Evolutionary conservation across 2,888 invertebrate species (phyloP).

Genomic region (Thelaira solivaga): DNA sequence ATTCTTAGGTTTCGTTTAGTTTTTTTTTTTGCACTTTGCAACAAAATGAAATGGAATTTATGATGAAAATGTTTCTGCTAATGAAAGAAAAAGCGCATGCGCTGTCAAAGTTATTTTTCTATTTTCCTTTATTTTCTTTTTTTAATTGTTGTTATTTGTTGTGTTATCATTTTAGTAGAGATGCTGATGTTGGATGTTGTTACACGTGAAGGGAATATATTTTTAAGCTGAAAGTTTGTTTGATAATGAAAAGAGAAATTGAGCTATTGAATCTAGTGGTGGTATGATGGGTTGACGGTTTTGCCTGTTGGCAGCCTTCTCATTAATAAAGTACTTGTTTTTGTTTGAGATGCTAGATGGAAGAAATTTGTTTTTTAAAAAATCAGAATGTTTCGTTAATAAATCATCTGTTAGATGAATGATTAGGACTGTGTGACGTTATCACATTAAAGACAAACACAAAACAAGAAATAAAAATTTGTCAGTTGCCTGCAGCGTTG

Average conservation of each 20-base stretch:
- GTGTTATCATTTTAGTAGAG: slow-evolving; percentile 27
- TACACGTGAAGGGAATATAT: slow-evolving; percentile 40
- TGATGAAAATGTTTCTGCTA: too few relatives aligned
- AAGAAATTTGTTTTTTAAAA: slow-evolving; percentile 33
- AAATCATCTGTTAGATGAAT: slow-evolving; percentile 60
- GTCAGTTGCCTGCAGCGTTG: slow-evolving; percentile 16
- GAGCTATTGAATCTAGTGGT: background rate
- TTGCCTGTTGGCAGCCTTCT: background rate
- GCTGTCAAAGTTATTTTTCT: slow-evolving; percentile 28
- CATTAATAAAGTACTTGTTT: background rate
- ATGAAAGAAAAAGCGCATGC: slow-evolving; percentile 26
- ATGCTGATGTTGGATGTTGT: background rate
- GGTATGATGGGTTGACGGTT: background rate
- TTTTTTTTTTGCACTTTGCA: too few relatives aligned
- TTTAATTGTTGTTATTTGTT: slow-evolving; percentile 42
- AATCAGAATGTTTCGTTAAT: slow-evolving; percentile 61
- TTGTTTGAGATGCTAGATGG: background rate
- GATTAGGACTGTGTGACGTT: slow-evolving; percentile 45
- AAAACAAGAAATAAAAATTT: background rate
- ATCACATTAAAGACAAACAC: slow-evolving; percentile 11
- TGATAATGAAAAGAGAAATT: background rate
- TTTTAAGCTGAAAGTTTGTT: slow-evolving; percentile 17
- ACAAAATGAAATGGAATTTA: too few relatives aligned
- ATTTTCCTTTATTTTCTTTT: slow-evolving; percentile 31
- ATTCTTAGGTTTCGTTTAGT: background rate